Percentiles rank a stretch among this genome's conserved stretches.
Conservation (phyloP, 2,113 vertebrate genomes). For the Tupaia tana region DNA sequence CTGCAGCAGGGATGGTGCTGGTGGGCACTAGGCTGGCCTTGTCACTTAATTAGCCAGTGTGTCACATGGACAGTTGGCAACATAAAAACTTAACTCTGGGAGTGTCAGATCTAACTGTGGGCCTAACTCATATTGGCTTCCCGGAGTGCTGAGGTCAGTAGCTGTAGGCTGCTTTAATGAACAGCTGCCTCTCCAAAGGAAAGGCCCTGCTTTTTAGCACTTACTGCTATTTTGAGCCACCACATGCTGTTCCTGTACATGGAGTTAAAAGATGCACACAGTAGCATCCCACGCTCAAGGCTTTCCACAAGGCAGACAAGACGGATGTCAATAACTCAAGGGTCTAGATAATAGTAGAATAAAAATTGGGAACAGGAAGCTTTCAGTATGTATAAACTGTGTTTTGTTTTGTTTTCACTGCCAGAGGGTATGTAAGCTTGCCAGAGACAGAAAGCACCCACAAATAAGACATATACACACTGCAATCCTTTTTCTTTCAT, state of each 20-base stretch:
- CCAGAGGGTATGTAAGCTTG: too few species aligned
- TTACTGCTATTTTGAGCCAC: neutral
- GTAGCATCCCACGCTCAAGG: accelerated
- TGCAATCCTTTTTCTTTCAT: too few species aligned
- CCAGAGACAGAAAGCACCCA: too few species aligned
- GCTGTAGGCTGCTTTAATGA: neutral
- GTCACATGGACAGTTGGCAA: neutral
- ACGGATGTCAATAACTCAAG: neutral
- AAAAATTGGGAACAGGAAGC: neutral
- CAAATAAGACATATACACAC: too few species aligned
- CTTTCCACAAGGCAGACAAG: accelerated
- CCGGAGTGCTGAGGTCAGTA: neutral
- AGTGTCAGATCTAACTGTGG: neutral
- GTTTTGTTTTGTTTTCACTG: neutral
- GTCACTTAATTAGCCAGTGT: neutral
- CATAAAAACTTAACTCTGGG: neutral
- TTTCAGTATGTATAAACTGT: neutral
- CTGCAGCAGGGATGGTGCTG: accelerated
- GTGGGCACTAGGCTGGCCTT: neutral
- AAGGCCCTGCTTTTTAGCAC: neutral
- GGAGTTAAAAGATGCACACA: accelerated
- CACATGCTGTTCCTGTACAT: accelerated
- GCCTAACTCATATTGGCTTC: neutral
- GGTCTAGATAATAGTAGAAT: neutral
- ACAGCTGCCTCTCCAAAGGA: neutral